These are phyloP conservation scores for Neelides sp. DNA, from an alignment of 1,140 invertebrate genomes.

Conservation along the genomic window DNA sequence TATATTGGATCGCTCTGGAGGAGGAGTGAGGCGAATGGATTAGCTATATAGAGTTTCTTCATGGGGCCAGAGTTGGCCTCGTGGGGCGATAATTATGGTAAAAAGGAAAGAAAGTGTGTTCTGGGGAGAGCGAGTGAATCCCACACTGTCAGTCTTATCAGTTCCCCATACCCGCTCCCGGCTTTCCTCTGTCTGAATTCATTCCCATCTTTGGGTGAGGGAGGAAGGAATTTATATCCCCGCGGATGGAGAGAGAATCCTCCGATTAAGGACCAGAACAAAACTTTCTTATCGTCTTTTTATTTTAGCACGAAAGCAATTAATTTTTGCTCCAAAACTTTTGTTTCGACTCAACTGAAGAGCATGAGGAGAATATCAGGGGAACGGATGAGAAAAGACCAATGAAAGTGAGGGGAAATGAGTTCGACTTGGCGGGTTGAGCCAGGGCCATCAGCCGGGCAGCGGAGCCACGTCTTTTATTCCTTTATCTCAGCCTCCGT, in stretches of 20 bases:
- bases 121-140: constrained; percentile 5
- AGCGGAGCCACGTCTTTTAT: too few species aligned
- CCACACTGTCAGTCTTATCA: constrained; percentile 2
- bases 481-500: too few species aligned
- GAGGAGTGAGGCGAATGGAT: too few species aligned
- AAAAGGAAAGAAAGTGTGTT: constrained; percentile 9
- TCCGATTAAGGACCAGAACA: constrained; percentile 16
- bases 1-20: too few species aligned
- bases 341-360: too few species aligned
- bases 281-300: constrained; percentile 18
- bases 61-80: too few species aligned
- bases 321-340: constrained; percentile 20
- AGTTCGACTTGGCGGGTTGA: constrained; percentile 10
- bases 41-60: too few species aligned
- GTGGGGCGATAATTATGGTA: constrained; percentile 10
- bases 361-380: neutral
- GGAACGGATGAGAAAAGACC: neutral
- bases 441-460: constrained; percentile 6
- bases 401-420: constrained; percentile 8
- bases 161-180: neutral
- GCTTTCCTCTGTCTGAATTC: neutral
- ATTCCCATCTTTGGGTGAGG: neutral
- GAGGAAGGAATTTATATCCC: too few species aligned
- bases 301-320: constrained; percentile 23
- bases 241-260: too few species aligned